phyloP scores from a whole-genome alignment of 2,113 vertebrate genomes.

The Corythornis cristatus region DNA sequence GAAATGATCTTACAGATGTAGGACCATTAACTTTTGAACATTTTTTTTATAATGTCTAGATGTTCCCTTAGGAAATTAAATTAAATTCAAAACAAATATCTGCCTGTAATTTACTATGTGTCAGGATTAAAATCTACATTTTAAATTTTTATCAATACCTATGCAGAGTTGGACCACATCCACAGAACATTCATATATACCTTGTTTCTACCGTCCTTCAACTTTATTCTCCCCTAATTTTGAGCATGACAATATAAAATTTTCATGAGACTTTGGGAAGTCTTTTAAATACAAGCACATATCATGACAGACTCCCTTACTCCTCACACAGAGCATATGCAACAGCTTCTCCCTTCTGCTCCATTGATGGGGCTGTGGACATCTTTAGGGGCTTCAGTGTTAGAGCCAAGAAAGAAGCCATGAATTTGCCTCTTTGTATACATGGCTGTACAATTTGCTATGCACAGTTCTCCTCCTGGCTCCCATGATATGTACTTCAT shows the following conservation, averaged over 20 bases:
- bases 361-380: not conserved
- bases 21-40: not conserved
- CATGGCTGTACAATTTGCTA: too few relatives aligned
- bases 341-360: not conserved
- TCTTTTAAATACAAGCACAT: not conserved
- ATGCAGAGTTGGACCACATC: not conserved
- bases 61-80: not conserved
- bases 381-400: not conserved
- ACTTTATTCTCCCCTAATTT: not conserved
- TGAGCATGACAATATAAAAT: not conserved
- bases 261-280: not conserved
- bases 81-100: constrained; percentile 13
- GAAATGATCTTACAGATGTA: not conserved
- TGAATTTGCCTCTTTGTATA: not conserved
- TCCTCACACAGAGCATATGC: not conserved
- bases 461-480: not conserved
- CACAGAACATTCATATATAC: not conserved
- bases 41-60: not conserved
- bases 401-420: not conserved
- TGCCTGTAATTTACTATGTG: not conserved
- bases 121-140: not conserved
- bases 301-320: too few relatives aligned
- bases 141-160: not conserved
- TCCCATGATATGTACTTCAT: not conserved
- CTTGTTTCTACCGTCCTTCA: not conserved